phyloP scores from a whole-genome alignment of 2,888 invertebrate species.

The Limnephilus rhombicus region DNA sequence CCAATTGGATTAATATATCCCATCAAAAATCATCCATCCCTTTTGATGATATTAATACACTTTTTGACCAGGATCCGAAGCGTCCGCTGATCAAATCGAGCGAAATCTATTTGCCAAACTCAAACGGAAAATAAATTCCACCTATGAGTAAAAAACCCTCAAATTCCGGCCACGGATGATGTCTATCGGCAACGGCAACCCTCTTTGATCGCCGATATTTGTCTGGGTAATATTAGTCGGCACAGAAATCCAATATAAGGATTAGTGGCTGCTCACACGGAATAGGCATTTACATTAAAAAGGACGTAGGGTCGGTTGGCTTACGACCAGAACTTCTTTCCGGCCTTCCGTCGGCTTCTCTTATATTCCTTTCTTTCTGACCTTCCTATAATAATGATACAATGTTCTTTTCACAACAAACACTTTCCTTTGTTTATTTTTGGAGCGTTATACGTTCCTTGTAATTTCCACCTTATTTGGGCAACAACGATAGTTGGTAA shows the following conservation, averaged over 20 bases:
- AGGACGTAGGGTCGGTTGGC: slow-evolving; percentile 2
- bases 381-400: neutral
- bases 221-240: slow-evolving; percentile 40
- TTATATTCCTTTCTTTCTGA: neutral
- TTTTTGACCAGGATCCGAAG: slow-evolving; percentile 4
- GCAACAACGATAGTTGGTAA: neutral
- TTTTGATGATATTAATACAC: slow-evolving; percentile 31
- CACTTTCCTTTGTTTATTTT: slow-evolving; percentile 18
- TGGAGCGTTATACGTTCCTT: neutral
- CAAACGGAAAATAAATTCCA: slow-evolving; percentile 38
- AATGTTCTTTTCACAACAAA: neutral
- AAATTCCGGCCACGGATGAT: slow-evolving; percentile 25
- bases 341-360: neutral
- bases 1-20: slow-evolving; percentile 36
- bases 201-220: slow-evolving; percentile 49
- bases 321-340: slow-evolving; percentile 15
- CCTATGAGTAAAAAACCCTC: slow-evolving; percentile 28
- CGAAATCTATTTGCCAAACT: slow-evolving; percentile 33
- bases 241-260: slow-evolving; percentile 48
- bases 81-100: slow-evolving; percentile 29
- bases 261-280: slow-evolving; percentile 47
- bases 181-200: slow-evolving; percentile 33
- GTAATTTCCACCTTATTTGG: neutral
- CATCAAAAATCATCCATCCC: slow-evolving; percentile 31
- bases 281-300: slow-evolving; percentile 48